phyloP scores from a whole-genome alignment of 92 coral and sea anemone genomes.

The Bergia sp. region DNA sequence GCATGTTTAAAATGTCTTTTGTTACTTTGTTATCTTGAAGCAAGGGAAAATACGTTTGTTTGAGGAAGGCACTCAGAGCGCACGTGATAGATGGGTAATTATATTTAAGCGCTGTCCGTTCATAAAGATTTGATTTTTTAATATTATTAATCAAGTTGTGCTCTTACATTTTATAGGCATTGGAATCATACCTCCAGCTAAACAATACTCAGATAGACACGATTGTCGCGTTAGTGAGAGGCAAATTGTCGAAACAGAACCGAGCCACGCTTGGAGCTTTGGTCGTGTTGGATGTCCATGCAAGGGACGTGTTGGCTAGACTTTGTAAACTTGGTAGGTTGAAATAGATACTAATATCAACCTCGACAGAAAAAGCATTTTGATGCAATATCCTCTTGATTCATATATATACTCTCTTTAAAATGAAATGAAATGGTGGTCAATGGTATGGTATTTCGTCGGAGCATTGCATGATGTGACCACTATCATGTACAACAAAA shows the following conservation, averaged over 20 bases:
- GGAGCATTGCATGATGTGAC: too few relatives aligned
- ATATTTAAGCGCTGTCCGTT: neutral
- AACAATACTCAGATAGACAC: conserved; percentile 84
- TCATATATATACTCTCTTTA: neutral
- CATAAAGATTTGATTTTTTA: neutral
- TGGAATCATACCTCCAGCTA: conserved; percentile 75
- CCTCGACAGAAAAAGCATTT: neutral
- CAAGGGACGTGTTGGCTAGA: conserved; percentile 78
- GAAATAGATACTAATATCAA: neutral
- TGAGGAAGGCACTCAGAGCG: neutral
- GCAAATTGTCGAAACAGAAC: conserved; percentile 83
- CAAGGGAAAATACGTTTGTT: neutral
- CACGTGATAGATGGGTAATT: neutral
- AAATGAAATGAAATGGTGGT: neutral
- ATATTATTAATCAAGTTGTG: neutral
- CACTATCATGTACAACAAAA: too few relatives aligned
- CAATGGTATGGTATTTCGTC: neutral
- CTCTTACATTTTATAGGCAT: conserved; percentile 56
- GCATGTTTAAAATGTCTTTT: neutral
- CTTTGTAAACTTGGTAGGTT: conserved; percentile 73
- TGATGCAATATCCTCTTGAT: neutral
- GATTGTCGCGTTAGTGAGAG: conserved; percentile 75
- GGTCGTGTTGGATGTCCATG: conserved; percentile 89
- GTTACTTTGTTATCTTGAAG: neutral
- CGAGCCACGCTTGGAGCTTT: conserved; percentile 87